Base-by-base conservation (phyloP, 2,888 invertebrate genomes). In the Terebella lapidaria region DNA sequence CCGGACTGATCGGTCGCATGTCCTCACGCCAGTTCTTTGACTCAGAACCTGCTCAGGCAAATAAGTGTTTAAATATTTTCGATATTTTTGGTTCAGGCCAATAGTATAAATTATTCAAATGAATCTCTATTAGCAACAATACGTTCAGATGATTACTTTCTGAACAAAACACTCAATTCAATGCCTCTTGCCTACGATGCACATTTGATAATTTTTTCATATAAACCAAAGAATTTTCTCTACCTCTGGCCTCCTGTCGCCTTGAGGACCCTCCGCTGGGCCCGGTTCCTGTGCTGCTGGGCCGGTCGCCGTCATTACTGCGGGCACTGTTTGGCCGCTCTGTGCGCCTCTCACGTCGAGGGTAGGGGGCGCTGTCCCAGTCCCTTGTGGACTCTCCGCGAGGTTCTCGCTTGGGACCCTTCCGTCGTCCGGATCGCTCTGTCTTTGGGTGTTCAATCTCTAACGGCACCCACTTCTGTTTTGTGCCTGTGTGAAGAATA, bases 401-500 rank as follows among this genome's bases (percentile, higher is more conserved):
- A 29, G 27, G 46, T 22, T 29, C 26, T 26, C 29, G 20, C 28
- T 28, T 53, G 22, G 42, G 59, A 28, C 64, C 59, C 58, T 66
- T 54, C 18, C 47, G 10, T 3, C 49, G 30, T 24, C 49, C n/a
- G 26, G 24, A 27, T 54, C 71, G 35, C 54, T 68, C 59, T 2
- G 85, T 84, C 64, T 85, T 70, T 61, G 88, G 86, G 67, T 90
- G 84, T 74, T 93, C 92, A 64, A 94, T 91, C 72, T 91, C 91
- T 62, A 94, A 83, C 0, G 93, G 94, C 60, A 92, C 88, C 94
- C 94, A 94, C 80, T 92, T 94, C 81, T 91, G 91, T 74, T 75
- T 77, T 15, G 67, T 63, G 29, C 72, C 78, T 65, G 53, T 5
- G 53, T 26, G 53, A 54, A 53, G 10, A 53, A 10, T n/a, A n/a